A percentile compares a stretch with the other conserved stretches of the same genome.
These are phyloP conservation scores for Streptopelia turtur DNA, from an alignment of 2,797 vertebrate species.

Conservation along the genomic window DNA sequence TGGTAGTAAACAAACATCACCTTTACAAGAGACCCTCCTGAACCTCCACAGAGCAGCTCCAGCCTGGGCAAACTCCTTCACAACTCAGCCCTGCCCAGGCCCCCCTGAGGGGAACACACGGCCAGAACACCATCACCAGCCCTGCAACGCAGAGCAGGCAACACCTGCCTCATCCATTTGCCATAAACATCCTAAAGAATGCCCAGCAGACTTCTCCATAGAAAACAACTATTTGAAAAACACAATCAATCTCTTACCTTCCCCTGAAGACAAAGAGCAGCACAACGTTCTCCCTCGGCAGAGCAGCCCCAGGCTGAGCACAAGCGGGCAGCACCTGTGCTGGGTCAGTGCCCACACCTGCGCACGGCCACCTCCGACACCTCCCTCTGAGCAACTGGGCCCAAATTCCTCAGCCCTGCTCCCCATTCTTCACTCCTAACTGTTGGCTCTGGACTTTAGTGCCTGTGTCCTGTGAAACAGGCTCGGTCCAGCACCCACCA, in stretches of 20 bases:
- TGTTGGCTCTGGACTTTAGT: rapidly evolving
- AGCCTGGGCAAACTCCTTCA: not conserved
- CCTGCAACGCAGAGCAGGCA: not conserved
- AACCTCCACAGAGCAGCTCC: not conserved
- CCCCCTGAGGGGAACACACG: not conserved
- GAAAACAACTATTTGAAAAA: not conserved
- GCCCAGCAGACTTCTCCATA: rapidly evolving
- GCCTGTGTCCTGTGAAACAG: rapidly evolving
- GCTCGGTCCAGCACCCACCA: rapidly evolving
- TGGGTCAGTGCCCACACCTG: not conserved
- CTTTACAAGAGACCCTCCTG: not conserved
- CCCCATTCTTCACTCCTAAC: not conserved
- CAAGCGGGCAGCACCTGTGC: not conserved
- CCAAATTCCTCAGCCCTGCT: not conserved
- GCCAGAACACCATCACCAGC: not conserved
- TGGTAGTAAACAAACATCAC: not conserved
- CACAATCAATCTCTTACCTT: not conserved
- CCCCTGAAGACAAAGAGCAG: not conserved
- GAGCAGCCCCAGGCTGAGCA: not conserved
- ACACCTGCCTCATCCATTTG: not conserved
- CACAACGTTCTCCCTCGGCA: rapidly evolving
- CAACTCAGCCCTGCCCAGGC: not conserved
- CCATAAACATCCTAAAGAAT: not conserved
- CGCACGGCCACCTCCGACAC: rapidly evolving
- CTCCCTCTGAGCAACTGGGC: not conserved